Percentiles rank a stretch among this genome's conserved stretches.
These are phyloP conservation scores for Thaumatotibia leucotreta DNA, from an alignment of 1,140 invertebrate genomes.

Conservation along the genomic window DNA sequence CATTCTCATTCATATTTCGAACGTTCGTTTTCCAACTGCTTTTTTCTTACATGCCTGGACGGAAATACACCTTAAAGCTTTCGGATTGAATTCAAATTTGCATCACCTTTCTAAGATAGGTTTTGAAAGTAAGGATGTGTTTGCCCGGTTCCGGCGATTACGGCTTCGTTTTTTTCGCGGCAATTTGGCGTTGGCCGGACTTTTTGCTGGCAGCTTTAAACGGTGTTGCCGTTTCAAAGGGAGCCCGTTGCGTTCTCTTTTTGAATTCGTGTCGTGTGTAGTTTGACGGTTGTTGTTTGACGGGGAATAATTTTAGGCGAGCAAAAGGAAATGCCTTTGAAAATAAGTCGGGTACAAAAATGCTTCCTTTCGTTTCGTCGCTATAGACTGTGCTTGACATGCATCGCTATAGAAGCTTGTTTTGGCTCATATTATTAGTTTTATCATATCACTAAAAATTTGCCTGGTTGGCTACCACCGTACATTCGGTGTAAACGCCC, in stretches of 20 bases:
- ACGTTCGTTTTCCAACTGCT: neutral
- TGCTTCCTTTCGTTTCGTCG: too few species aligned
- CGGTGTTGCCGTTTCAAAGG: slow-evolving; percentile 52
- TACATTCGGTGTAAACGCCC: too few species aligned
- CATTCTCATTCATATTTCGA: slow-evolving; percentile 53
- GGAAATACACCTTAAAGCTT: neutral
- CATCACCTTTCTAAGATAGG: neutral
- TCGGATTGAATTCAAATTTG: neutral
- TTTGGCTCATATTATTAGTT: too few species aligned
- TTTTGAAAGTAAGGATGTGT: neutral
- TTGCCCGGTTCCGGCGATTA: slow-evolving; percentile 49
- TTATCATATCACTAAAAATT: too few species aligned
- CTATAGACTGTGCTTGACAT: too few species aligned
- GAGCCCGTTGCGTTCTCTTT: slow-evolving; percentile 32
- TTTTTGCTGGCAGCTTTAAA: slow-evolving; percentile 65
- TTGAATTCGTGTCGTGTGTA: slow-evolving; percentile 26
- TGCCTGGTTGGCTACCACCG: too few species aligned
- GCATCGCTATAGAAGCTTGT: too few species aligned
- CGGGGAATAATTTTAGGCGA: neutral
- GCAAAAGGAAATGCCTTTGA: neutral
- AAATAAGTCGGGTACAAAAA: neutral
- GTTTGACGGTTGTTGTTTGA: neutral
- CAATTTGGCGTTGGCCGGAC: slow-evolving; percentile 48
- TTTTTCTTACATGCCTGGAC: neutral
- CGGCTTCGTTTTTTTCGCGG: slow-evolving; percentile 53